Evolutionary conservation across 2,888 invertebrate species (phyloP).

Genomic region (Pachydiplax longipennis): DNA sequence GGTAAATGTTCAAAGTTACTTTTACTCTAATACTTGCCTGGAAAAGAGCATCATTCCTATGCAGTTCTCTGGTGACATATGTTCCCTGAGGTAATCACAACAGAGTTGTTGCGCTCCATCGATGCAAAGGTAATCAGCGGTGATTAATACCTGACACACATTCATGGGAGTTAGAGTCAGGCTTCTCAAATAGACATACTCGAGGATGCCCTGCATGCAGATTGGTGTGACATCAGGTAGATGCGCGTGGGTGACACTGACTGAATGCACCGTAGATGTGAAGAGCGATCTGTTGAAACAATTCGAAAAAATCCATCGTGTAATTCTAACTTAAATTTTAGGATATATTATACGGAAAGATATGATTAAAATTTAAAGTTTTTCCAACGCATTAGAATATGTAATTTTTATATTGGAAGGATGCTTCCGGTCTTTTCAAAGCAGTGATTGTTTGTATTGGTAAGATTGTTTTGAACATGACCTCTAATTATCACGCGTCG

Average conservation of each 20-base stretch:
- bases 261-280: slow-evolving; percentile 78
- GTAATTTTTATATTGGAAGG: too few species aligned
- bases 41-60: slow-evolving; percentile 87
- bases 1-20: too few species aligned
- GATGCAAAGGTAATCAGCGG: slow-evolving; percentile 89
- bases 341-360: too few species aligned
- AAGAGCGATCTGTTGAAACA: slow-evolving; percentile 72
- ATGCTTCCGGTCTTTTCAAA: too few species aligned
- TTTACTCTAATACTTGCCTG: slow-evolving; percentile 59
- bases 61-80: slow-evolving; percentile 79
- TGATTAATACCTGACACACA: slow-evolving; percentile 80
- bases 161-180: slow-evolving; percentile 78
- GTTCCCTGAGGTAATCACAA: slow-evolving; percentile 74
- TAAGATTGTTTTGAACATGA: too few species aligned
- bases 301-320: too few species aligned
- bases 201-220: slow-evolving; percentile 79
- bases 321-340: too few species aligned
- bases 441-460: too few species aligned
- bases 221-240: slow-evolving; percentile 80
- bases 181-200: slow-evolving; percentile 84
- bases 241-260: slow-evolving; percentile 72
- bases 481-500: too few species aligned
- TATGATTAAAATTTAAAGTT: too few species aligned
- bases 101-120: slow-evolving; percentile 82
- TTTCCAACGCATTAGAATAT: too few species aligned